These are phyloP conservation scores for Oncorhynchus gorbuscha DNA, from an alignment of 2,113 vertebrate species.

Conservation along the genomic window DNA sequence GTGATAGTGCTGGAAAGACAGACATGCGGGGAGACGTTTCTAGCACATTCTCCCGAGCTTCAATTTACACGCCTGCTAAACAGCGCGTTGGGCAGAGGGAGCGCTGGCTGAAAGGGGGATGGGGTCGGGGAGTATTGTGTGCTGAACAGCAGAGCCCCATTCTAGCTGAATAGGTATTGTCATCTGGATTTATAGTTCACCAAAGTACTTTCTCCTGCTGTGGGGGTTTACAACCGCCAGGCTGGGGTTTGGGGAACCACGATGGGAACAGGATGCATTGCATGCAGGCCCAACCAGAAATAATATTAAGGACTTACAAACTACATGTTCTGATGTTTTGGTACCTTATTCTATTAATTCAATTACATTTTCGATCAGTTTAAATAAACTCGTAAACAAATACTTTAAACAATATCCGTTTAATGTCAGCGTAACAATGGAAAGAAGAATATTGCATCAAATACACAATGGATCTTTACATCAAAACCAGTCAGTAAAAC, in stretches of 20 bases:
- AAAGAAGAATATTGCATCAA: conserved; percentile 62
- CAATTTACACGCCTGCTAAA: conserved; percentile 58
- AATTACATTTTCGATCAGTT: background rate
- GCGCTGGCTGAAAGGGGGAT: conserved; percentile 29
- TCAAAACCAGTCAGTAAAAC: conserved; percentile 3
- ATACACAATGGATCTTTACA: conserved; percentile 61
- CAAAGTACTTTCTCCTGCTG: conserved; percentile 69
- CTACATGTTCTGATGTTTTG: background rate
- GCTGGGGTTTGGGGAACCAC: conserved; percentile 25
- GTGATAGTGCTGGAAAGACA: conserved; percentile 28
- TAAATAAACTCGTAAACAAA: conserved; percentile 34
- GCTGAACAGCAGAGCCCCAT: conserved; percentile 66
- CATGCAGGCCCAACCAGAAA: background rate
- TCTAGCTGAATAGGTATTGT: conserved; percentile 72
- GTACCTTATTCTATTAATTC: background rate
- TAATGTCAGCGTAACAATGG: conserved; percentile 56
- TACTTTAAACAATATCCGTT: conserved; percentile 57
- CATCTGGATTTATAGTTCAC: conserved; percentile 72
- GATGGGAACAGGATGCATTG: conserved; percentile 52
- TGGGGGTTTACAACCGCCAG: conserved; percentile 49
- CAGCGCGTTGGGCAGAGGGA: conserved; percentile 35
- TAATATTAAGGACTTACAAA: background rate
- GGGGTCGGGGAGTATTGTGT: conserved; percentile 56
- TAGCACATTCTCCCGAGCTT: conserved; percentile 49
- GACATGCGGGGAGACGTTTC: conserved; percentile 56